Base-by-base conservation (phyloP, 2,797 vertebrate species). In the Meda fulgida region DNA sequence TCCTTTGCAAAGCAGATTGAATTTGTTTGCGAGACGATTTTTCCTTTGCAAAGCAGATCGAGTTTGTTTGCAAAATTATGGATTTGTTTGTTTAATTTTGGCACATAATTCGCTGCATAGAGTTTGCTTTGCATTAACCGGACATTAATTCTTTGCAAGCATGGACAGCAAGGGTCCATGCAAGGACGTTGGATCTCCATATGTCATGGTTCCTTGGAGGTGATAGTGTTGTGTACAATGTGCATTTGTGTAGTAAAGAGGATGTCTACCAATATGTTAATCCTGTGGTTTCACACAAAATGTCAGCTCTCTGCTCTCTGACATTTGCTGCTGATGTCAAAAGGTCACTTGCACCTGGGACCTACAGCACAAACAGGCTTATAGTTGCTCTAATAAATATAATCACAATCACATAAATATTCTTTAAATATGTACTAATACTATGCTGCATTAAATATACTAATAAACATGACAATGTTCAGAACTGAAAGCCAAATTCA, bases 231-330 rank as follows among this genome's bases (percentile, higher is more conserved):
- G 36, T 7, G 60, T 63, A 14, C 10, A 63, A 26, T 34, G 58
- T 84, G 29, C 71, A 36, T 40, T 1, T 40, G 77, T 72, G 60
- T 7, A 53, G 18, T 23, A n/a, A 34, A 79, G 65, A 81, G 19
- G 65, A 72, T 2, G 26, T 53, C 63, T 78, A 36, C 21, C 48
- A 63, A 13, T n/a, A 65, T 21, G 4, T n/a, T 83, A 75, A 87
- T 87, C 83, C 34, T 29, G 3, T 26, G 21, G 73, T 78, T 78
- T 82, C 72, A 80, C 19, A 23, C 23, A 21, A 48, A 63, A 77
- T 67, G 55, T 82, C 26, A 72, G 7, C 13, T 55, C 40, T 58
- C 31, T 82, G 34, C 43, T 77, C 81, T 51, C 29, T 29, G 67
- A 84, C 36, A 51, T 83, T 73, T 75, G 70, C 69, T 43, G 60